phyloP scores from a whole-genome alignment of 1,140 invertebrate genomes.

The Carposina sasakii region DNA sequence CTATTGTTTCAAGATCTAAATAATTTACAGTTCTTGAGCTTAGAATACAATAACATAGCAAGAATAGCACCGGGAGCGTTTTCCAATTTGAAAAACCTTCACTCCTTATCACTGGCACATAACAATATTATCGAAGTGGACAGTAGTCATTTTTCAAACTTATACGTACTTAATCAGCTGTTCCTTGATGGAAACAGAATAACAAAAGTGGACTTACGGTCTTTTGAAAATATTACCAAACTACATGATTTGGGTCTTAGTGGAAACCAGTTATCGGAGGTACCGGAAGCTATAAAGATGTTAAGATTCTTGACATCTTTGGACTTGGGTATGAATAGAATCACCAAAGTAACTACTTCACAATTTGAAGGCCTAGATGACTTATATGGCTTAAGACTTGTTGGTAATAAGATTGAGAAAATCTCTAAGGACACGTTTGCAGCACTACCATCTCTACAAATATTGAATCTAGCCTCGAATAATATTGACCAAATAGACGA shows the following conservation, averaged over 20 bases:
- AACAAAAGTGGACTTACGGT: conserved; percentile 77
- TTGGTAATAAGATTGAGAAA: conserved; percentile 80
- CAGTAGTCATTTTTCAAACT: conserved; percentile 80
- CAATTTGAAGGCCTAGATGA: conserved; percentile 78
- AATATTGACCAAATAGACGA: conserved; percentile 79
- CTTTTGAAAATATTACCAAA: conserved; percentile 86
- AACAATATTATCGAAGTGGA: conserved; percentile 83
- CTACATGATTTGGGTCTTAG: conserved; percentile 87
- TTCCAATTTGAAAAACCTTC: conserved; percentile 82
- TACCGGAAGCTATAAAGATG: conserved; percentile 82
- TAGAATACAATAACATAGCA: conserved; percentile 84
- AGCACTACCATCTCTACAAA: conserved; percentile 77
- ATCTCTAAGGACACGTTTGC: conserved; percentile 80
- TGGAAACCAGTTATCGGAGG: conserved; percentile 81
- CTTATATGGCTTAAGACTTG: conserved; percentile 76
- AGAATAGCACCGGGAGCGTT: conserved; percentile 84
- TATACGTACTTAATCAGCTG: conserved; percentile 83
- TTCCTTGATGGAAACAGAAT: conserved; percentile 85
- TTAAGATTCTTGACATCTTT: conserved; percentile 81
- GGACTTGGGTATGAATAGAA: conserved; percentile 86
- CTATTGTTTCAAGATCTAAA: conserved; percentile 83
- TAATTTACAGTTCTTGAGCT: conserved; percentile 83
- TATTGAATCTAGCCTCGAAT: conserved; percentile 81
- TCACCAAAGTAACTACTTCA: conserved; percentile 75
- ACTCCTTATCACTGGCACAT: conserved; percentile 82